phyloP scores from a whole-genome alignment of 2,888 invertebrate species.

The Azorinus chamasolen region DNA sequence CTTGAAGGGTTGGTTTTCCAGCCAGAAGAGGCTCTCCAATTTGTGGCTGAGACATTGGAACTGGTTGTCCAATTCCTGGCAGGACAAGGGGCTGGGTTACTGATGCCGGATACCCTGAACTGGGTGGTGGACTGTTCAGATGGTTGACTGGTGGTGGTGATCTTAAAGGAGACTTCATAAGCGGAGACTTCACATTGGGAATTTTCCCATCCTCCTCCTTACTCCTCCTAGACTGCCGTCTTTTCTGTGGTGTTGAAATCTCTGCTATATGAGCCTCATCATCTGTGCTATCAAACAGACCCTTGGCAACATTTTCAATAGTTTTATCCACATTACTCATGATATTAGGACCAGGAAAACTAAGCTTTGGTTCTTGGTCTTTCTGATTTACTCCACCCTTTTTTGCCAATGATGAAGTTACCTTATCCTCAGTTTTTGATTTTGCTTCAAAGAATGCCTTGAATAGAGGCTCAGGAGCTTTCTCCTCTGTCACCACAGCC shows the following conservation, averaged over 20 bases:
- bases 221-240: conserved; percentile 33
- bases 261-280: conserved; percentile 45
- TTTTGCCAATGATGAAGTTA: conserved; percentile 44
- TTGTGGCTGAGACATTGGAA: conserved; percentile 12
- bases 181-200: conserved; percentile 30
- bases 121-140: conserved; percentile 51
- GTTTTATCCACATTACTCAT: conserved; percentile 92
- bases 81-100: conserved; percentile 40
- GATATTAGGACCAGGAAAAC: conserved; percentile 29
- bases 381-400: conserved; percentile 35
- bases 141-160: conserved; percentile 42
- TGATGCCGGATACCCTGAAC: neutral
- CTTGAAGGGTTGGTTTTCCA: conserved; percentile 31
- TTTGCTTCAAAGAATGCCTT: conserved; percentile 66
- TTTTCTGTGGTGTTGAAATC: conserved; percentile 33
- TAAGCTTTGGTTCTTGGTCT: conserved; percentile 47
- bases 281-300: conserved; percentile 85
- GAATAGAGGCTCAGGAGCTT: conserved; percentile 61
- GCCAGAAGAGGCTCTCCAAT: conserved; percentile 54
- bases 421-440: conserved; percentile 42
- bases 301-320: conserved; percentile 95
- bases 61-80: conserved; percentile 49
- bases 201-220: conserved; percentile 46
- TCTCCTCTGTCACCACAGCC: conserved; percentile 46
- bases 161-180: conserved; percentile 46